Evolutionary conservation across 2,888 invertebrate species (phyloP).

Genomic region (Catonia carolina): DNA sequence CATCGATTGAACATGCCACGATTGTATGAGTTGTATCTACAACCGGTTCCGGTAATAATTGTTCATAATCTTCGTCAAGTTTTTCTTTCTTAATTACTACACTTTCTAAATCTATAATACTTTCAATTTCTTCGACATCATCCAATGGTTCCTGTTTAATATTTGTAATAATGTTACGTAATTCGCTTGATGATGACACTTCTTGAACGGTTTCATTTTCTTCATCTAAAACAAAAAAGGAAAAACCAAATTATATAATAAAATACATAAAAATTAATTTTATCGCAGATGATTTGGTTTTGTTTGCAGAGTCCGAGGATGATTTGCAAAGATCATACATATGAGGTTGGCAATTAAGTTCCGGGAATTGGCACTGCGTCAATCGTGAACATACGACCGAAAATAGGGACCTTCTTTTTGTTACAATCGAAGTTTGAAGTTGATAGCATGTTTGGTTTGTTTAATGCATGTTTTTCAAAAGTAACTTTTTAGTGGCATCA

Average conservation of each 20-base stretch:
- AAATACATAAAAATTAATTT: neutral
- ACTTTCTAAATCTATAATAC: constrained; percentile 37
- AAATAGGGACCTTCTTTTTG: too few relatives aligned
- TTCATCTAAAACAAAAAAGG: too few relatives aligned
- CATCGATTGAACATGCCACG: constrained; percentile 56
- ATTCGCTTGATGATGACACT: constrained; percentile 15
- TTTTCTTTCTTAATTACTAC: constrained; percentile 45
- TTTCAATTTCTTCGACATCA: constrained; percentile 40
- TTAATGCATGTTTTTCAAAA: too few relatives aligned
- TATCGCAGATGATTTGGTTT: too few relatives aligned
- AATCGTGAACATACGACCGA: too few relatives aligned
- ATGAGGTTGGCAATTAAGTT: too few relatives aligned
- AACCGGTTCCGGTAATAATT: constrained; percentile 39
- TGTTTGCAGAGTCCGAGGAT: too few relatives aligned
- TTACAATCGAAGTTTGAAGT: too few relatives aligned
- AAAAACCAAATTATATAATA: neutral
- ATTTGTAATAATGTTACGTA: neutral
- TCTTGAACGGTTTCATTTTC: constrained; percentile 18
- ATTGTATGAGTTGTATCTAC: constrained; percentile 41
- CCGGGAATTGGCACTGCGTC: too few relatives aligned
- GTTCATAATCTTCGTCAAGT: constrained; percentile 47
- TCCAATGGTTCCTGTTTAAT: constrained; percentile 36
- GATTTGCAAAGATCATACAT: too few relatives aligned
- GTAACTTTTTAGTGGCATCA: too few relatives aligned
- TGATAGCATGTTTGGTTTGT: too few relatives aligned